Conservation (phyloP, 2,113 vertebrate genomes). For the Tricholaema leucomelas region DNA sequence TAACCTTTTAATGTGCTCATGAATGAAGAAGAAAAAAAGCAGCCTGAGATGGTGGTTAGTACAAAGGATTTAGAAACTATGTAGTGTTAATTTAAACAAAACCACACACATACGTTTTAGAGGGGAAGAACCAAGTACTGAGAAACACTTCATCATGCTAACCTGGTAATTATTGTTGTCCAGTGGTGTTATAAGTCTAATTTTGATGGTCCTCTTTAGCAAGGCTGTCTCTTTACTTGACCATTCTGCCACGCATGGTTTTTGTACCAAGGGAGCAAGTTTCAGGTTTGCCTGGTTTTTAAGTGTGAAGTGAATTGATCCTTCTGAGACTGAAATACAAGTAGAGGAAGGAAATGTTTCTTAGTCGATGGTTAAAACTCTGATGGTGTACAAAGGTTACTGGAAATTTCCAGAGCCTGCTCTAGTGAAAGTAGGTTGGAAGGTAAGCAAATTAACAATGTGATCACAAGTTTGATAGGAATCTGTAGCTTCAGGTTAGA, state of each 20-base stretch:
- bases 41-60: background rate
- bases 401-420: slow-evolving; percentile 31
- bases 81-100: background rate
- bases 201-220: background rate
- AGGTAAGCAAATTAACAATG: background rate
- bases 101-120: background rate
- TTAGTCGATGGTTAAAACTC: background rate
- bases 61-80: background rate
- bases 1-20: background rate
- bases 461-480: slow-evolving; percentile 20
- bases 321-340: background rate
- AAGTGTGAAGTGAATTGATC: background rate
- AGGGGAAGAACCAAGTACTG: background rate
- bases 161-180: background rate
- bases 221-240: too few relatives aligned
- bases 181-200: background rate
- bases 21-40: background rate
- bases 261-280: background rate
- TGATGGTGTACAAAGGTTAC: background rate
- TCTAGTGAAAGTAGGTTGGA: background rate
- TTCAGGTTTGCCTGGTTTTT: background rate
- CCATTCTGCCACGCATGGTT: background rate
- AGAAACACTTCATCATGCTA: background rate
- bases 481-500: slow-evolving; percentile 2
- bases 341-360: background rate